phyloP scores from a whole-genome alignment of 2,113 vertebrate genomes.

The Parotia lawesii region DNA sequence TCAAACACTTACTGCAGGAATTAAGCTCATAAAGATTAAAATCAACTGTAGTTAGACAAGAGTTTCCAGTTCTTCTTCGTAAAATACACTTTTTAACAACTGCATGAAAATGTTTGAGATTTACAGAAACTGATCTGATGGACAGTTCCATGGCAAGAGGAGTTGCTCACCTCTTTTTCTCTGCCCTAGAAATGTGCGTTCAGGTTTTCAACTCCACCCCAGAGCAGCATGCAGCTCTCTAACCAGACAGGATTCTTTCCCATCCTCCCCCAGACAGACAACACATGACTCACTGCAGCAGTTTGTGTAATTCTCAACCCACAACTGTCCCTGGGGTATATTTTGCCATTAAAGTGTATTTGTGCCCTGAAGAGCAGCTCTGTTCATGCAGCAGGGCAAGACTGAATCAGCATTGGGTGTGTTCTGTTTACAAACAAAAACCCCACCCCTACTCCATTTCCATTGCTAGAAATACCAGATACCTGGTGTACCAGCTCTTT shows the following conservation, averaged over 20 bases:
- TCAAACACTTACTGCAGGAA: background rate
- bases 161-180: background rate
- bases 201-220: background rate
- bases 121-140: background rate
- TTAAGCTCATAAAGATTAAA: background rate
- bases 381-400: background rate
- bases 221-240: background rate
- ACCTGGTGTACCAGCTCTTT: background rate
- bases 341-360: background rate
- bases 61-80: background rate
- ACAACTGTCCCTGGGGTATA: background rate
- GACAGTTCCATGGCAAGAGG: background rate
- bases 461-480: background rate
- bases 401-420: background rate
- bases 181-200: background rate
- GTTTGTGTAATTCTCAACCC: background rate
- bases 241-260: background rate
- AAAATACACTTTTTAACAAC: background rate
- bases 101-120: background rate
- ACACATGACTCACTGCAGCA: background rate
- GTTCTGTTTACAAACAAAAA: background rate
- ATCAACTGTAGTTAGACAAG: background rate
- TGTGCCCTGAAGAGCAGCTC: background rate
- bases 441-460: background rate
- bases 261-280: background rate